A percentile compares a stretch with the other conserved stretches of the same genome.
Conservation (phyloP, 2,888 invertebrate species). For the Aleiodes leptofemur region DNA sequence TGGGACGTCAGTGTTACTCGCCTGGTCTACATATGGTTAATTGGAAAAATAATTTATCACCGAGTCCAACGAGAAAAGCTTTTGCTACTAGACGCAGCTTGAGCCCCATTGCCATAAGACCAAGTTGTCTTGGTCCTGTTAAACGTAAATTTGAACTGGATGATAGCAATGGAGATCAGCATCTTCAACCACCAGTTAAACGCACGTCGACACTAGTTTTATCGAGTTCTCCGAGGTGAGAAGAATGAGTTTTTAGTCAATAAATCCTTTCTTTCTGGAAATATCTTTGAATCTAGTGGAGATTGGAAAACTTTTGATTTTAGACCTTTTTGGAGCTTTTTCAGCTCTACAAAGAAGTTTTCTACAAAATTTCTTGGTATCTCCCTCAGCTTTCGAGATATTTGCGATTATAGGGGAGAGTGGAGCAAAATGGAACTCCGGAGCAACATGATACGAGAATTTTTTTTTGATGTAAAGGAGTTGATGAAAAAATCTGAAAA, state of each 20-base stretch:
- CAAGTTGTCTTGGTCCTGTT: slow-evolving; percentile 76
- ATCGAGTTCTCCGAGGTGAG: slow-evolving; percentile 71
- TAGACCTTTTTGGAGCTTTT: too few relatives aligned
- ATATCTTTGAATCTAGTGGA: background rate
- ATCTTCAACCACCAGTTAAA: slow-evolving; percentile 72
- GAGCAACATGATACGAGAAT: too few relatives aligned
- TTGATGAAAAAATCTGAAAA: too few relatives aligned
- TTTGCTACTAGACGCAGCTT: slow-evolving; percentile 88
- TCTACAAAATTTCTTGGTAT: too few relatives aligned
- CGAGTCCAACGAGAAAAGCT: slow-evolving; percentile 89
- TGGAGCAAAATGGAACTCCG: too few relatives aligned
- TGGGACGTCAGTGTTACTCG: slow-evolving; percentile 78
- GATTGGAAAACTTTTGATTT: too few relatives aligned
- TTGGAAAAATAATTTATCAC: slow-evolving; percentile 81
- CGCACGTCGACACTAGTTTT: slow-evolving; percentile 71
- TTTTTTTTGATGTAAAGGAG: too few relatives aligned
- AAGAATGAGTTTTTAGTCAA: background rate
- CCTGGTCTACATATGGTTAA: slow-evolving; percentile 77
- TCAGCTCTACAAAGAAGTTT: too few relatives aligned
- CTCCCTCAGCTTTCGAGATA: too few relatives aligned
- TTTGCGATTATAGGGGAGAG: too few relatives aligned
- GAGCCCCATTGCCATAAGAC: slow-evolving; percentile 90
- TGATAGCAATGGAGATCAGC: slow-evolving; percentile 73
- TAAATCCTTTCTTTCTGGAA: background rate
- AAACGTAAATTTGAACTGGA: slow-evolving; percentile 82